phyloP scores from a whole-genome alignment of 2,888 invertebrate species.

The Callinectes sapidus region DNA sequence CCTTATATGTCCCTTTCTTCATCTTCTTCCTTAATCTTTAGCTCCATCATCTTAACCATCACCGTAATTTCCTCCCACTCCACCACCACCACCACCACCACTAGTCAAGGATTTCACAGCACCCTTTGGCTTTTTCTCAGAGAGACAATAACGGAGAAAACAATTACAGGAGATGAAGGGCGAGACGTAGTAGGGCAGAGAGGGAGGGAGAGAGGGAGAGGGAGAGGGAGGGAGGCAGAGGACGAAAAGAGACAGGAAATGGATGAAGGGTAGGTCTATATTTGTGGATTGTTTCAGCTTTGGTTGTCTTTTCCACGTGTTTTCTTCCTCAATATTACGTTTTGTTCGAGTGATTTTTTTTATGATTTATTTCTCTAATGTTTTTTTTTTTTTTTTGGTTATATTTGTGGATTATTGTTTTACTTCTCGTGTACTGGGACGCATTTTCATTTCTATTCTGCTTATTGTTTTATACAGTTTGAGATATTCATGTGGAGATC shows the following conservation, averaged over 20 bases:
- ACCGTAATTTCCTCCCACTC: neutral
- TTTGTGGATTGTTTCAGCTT: neutral
- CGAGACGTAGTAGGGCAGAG: neutral
- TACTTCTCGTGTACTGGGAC: too few species aligned
- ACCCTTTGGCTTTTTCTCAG: slow-evolving; percentile 27
- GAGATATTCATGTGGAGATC: too few species aligned
- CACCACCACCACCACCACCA: neutral
- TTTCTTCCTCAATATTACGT: neutral
- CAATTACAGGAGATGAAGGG: slow-evolving; percentile 34
- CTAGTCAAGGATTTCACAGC: slow-evolving; percentile 19
- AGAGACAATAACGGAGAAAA: slow-evolving; percentile 36
- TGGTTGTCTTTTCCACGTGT: neutral
- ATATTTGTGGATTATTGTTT: neutral
- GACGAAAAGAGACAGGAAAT: neutral
- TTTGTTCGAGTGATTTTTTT: neutral
- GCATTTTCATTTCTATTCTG: too few species aligned
- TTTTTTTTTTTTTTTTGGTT: neutral
- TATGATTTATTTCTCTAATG: neutral
- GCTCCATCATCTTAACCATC: neutral
- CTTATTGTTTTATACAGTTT: too few species aligned
- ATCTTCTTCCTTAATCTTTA: neutral
- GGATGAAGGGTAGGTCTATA: neutral
- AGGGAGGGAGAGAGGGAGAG: neutral
- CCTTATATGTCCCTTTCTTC: neutral
- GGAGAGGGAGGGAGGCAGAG: neutral